Percentiles rank a stretch among this genome's conserved stretches.
Evolutionary conservation across 2,888 invertebrate species (phyloP).

Genomic region (Thecocarcelia acutangulata): DNA sequence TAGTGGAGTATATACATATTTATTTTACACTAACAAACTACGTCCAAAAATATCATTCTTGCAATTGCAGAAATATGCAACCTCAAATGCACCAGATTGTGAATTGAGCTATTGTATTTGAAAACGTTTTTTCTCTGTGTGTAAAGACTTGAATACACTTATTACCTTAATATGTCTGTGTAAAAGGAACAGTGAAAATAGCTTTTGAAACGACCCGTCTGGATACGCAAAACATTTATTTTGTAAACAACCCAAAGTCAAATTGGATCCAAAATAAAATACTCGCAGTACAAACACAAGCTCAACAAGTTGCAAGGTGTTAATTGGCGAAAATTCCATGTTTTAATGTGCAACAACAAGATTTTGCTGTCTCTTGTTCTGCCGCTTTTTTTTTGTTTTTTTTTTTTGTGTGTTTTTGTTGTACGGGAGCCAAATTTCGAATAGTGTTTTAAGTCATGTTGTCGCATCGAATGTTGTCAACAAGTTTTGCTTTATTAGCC

Average conservation of each 20-base stretch:
- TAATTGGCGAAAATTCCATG: conserved; percentile 80
- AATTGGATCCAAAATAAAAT: conserved; percentile 50
- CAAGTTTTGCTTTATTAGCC: conserved; percentile 81
- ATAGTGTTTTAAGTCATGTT: conserved; percentile 62
- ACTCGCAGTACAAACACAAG: conserved; percentile 58
- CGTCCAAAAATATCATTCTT: too few species aligned
- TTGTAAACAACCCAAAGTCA: conserved; percentile 31
- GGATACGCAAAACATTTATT: conserved; percentile 2
- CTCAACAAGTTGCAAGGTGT: conserved; percentile 79
- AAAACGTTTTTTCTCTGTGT: too few species aligned
- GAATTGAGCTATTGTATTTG: too few species aligned
- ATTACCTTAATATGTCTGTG: too few species aligned
- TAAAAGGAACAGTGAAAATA: not conserved
- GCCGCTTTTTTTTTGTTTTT: conserved; percentile 57
- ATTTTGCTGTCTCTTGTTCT: conserved; percentile 52
- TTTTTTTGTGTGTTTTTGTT: too few species aligned
- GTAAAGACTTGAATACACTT: too few species aligned
- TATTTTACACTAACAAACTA: too few species aligned
- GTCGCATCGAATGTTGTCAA: conserved; percentile 77
- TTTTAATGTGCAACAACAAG: conserved; percentile 68
- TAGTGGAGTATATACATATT: too few species aligned
- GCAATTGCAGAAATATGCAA: too few species aligned
- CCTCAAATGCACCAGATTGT: too few species aligned
- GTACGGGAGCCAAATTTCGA: conserved; percentile 58
- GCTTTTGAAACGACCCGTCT: conserved; percentile 21